phyloP scores from a whole-genome alignment of 2,113 vertebrate genomes.

The Gobio gobio region DNA sequence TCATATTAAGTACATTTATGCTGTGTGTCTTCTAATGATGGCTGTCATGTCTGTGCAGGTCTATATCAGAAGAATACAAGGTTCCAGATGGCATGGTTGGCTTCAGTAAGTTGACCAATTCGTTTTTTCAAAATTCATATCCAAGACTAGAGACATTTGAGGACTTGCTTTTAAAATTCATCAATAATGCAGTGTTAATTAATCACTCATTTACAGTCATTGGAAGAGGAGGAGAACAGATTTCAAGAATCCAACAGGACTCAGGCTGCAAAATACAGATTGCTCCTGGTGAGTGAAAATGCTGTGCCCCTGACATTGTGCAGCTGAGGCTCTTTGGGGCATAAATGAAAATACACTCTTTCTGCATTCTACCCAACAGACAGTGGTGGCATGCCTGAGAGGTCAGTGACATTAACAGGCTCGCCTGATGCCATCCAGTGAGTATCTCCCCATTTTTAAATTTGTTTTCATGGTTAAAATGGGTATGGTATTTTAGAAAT shows the following conservation, averaged over 20 bases:
- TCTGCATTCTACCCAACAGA: slow-evolving; percentile 74
- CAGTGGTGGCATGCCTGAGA: slow-evolving; percentile 94
- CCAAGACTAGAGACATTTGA: neutral
- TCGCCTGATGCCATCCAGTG: slow-evolving; percentile 92
- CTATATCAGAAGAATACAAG: slow-evolving; percentile 95
- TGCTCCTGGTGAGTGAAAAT: slow-evolving; percentile 84
- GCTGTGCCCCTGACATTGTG: neutral
- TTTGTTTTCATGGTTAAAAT: neutral
- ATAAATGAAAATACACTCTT: neutral
- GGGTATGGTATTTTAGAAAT: neutral
- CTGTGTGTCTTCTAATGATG: neutral
- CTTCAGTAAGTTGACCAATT: slow-evolving; percentile 88
- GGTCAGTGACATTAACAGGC: slow-evolving; percentile 94
- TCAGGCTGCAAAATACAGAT: slow-evolving; percentile 99
- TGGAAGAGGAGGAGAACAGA: slow-evolving; percentile 98
- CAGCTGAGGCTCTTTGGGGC: neutral
- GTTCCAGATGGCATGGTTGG: slow-evolving; percentile 99
- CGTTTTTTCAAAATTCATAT: neutral
- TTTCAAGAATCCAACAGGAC: slow-evolving; percentile 96
- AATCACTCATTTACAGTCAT: slow-evolving; percentile 80
- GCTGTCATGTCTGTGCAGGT: slow-evolving; percentile 69
- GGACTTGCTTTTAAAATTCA: neutral
- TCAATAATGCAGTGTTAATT: neutral
- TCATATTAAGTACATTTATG: neutral
- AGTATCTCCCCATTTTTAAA: slow-evolving; percentile 65